Conservation (phyloP, 2,888 invertebrate genomes). For the Chaitophorus viminalis region DNA sequence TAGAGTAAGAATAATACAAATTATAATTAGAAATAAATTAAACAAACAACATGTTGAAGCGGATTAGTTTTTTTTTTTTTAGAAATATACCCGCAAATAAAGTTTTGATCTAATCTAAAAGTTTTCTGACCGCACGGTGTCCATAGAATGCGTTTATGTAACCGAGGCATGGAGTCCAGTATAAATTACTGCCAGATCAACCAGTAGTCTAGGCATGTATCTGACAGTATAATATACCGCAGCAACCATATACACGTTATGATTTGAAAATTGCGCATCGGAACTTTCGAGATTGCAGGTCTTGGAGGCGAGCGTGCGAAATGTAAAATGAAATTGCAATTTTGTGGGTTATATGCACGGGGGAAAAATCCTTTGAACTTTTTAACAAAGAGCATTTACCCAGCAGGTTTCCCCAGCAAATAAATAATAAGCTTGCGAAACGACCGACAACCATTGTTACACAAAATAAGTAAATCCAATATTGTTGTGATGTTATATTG, state of each 20-base stretch:
- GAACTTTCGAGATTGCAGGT: not conserved
- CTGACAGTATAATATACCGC: not conserved
- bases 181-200: too few relatives aligned
- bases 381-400: constrained; percentile 34
- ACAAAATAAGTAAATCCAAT: constrained; percentile 34
- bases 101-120: too few relatives aligned
- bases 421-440: constrained; percentile 41
- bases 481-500: constrained; percentile 5
- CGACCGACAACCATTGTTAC: not conserved
- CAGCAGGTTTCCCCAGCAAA: constrained; percentile 15
- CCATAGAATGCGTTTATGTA: too few relatives aligned
- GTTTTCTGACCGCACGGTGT: too few relatives aligned
- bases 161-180: too few relatives aligned
- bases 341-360: not conserved
- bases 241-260: not conserved
- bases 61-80: too few relatives aligned
- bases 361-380: constrained; percentile 47
- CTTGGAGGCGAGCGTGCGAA: not conserved
- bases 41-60: too few relatives aligned
- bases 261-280: not conserved
- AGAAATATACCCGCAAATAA: too few relatives aligned
- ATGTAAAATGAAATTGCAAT: constrained; percentile 48
- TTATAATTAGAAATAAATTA: too few relatives aligned
- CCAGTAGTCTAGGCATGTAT: too few relatives aligned
- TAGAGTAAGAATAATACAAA: too few relatives aligned